Evolutionary conservation across 1,140 invertebrate species (phyloP).

Genomic region (Drosophila carrolli): DNA sequence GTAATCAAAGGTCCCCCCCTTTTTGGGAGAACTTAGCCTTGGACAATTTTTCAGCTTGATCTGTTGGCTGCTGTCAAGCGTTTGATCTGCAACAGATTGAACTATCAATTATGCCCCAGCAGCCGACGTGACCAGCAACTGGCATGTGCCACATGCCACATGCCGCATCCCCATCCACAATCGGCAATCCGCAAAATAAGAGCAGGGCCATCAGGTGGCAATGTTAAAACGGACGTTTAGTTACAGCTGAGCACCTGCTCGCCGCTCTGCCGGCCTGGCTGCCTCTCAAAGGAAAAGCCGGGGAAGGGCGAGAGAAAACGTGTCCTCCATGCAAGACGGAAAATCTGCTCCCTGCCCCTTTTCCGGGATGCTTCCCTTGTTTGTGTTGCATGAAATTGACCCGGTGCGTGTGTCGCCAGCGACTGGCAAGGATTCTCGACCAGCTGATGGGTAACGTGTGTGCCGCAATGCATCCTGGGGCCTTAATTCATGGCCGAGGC

Average conservation of each 20-base stretch:
- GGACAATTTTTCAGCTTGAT: constrained; percentile 79
- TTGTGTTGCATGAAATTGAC: constrained; percentile 76
- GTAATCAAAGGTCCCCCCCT: constrained; percentile 9
- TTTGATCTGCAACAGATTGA: constrained; percentile 82
- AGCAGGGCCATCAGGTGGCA: constrained; percentile 49
- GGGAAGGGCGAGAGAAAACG: constrained; percentile 39
- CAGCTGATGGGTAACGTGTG: not conserved
- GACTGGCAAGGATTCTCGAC: constrained; percentile 29
- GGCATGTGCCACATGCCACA: constrained; percentile 48
- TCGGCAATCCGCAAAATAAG: constrained; percentile 1
- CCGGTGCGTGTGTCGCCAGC: constrained; percentile 64
- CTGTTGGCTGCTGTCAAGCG: constrained; percentile 79
- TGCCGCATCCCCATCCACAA: constrained; percentile 7
- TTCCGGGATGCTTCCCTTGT: constrained; percentile 14
- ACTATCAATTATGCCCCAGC: constrained; percentile 74
- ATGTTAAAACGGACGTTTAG: constrained; percentile 73
- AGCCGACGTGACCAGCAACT: constrained; percentile 64
- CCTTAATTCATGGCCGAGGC: constrained; percentile 45
- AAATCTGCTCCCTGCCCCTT: not conserved
- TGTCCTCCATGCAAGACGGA: constrained; percentile 58
- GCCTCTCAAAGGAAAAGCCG: constrained; percentile 57
- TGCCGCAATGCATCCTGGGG: constrained; percentile 51
- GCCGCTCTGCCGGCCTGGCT: constrained; percentile 53
- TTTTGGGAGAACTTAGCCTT: constrained; percentile 1
- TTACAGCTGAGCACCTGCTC: constrained; percentile 76